Base-by-base conservation (phyloP, 2,888 invertebrate genomes). In the Boloria euphrosyne region DNA sequence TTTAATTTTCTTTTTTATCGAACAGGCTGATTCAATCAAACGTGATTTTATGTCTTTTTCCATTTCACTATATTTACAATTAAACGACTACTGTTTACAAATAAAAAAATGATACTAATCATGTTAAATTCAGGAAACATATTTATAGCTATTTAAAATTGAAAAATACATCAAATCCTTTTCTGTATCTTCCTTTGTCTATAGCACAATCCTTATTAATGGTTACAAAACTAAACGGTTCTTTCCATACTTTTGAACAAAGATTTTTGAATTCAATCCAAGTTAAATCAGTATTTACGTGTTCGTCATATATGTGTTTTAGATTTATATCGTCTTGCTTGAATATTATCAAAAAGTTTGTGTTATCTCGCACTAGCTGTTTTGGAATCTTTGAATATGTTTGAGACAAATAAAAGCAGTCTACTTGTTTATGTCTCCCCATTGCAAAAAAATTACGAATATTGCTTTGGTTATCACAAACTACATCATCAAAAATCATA, bases 351-450 rank as follows among this genome's bases (percentile, higher is more conserved):
- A 76, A 47, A 16, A 75, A 63, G 64, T 76, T 76, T 4, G 67
- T 65, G 66, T 75, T 76, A 51, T 76, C 75, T n/a, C 76, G 62
- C 17, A 79, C 60, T 14, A 78, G 54, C 53, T 80, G 78, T 51
- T 78, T 79, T 4, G 77, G 76, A 16, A 79, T 66, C 66, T 74
- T 73, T 1, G 74, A 70, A 69, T 79, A 80, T 16, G 76, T 77
- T 62, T 81, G 80, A 62, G 66, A 59, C 13, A 76, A 71, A 22
- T 57, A 46, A 65, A 79, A 77, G 70, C 71, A 70, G 65, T 72
- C 73, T n/a, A 73, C 66, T 14, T 54, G 4, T 43, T 65, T 69
- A 62, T 73, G 73, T 55, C 72, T 60, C 7, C 71, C 65, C 65
- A 66, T 67, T 13, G 52, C 58, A 51, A 68, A 70, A 62, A 66